Evolutionary conservation across 1,140 invertebrate species (phyloP).

Genomic region (Belonocnema kinseyi): DNA sequence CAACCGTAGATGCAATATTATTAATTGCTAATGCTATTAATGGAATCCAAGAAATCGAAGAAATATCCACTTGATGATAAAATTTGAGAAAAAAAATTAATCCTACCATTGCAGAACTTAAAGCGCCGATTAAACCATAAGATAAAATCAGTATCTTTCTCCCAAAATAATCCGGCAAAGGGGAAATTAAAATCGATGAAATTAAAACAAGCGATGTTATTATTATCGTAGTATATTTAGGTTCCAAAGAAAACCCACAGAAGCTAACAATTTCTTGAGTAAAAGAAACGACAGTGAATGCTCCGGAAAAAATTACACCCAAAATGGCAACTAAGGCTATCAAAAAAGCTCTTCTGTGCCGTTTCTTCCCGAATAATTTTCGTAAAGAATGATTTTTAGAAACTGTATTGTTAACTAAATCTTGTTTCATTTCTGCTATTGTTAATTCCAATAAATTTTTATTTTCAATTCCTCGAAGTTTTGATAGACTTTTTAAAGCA

Average conservation of each 20-base stretch:
- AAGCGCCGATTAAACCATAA: constrained; percentile 77
- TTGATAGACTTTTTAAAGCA: constrained; percentile 65
- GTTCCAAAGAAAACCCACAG: constrained; percentile 76
- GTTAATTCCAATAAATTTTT: neutral
- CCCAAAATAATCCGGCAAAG: constrained; percentile 83
- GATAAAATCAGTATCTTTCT: constrained; percentile 81
- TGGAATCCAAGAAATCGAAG: constrained; percentile 64
- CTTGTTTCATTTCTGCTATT: neutral
- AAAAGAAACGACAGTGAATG: constrained; percentile 85
- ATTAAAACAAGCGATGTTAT: constrained; percentile 82
- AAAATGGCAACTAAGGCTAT: constrained; percentile 82
- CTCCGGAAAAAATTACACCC: constrained; percentile 85
- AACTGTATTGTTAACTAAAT: neutral
- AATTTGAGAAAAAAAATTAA: constrained; percentile 74
- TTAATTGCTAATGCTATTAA: constrained; percentile 62
- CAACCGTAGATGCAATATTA: constrained; percentile 61
- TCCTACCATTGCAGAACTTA: constrained; percentile 76
- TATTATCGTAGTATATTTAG: constrained; percentile 79
- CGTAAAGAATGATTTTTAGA: neutral
- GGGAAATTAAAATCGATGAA: constrained; percentile 78
- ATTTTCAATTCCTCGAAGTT: neutral
- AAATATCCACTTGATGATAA: constrained; percentile 57
- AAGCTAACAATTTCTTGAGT: constrained; percentile 84
- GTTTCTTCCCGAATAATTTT: neutral
- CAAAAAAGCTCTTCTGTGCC: constrained; percentile 77